Evolutionary conservation across 2,888 invertebrate genomes (phyloP).

Genomic region (Gonocerus acuteangulatus): DNA sequence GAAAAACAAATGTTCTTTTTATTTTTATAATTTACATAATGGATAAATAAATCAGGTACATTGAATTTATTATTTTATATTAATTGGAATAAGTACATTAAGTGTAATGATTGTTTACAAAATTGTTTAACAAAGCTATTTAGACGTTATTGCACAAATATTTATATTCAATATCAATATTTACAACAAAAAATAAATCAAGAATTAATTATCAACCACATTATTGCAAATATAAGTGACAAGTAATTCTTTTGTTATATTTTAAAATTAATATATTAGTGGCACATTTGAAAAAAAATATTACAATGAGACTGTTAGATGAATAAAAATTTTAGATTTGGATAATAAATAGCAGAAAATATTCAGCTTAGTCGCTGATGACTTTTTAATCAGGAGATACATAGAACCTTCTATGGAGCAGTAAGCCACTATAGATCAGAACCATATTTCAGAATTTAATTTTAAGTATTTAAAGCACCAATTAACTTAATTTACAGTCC

Average conservation of each 20-base stretch:
- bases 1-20: too few relatives aligned
- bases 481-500: too few relatives aligned
- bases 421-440: too few relatives aligned
- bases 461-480: too few relatives aligned
- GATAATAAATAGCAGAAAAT: too few relatives aligned
- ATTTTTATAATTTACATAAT: too few relatives aligned
- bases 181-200: not conserved
- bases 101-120: not conserved
- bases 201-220: conserved; percentile 17
- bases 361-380: too few relatives aligned
- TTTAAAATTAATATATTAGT: conserved; percentile 8
- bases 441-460: too few relatives aligned
- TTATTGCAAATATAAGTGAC: conserved; percentile 5
- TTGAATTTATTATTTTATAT: not conserved
- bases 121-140: not conserved
- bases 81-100: not conserved
- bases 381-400: too few relatives aligned
- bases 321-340: too few relatives aligned
- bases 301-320: too few relatives aligned
- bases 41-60: not conserved
- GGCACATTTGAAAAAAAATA: conserved; percentile 7
- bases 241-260: conserved; percentile 7
- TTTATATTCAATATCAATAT: not conserved
- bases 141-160: not conserved
- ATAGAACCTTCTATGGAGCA: too few relatives aligned